Evolutionary conservation across 2,113 vertebrate species (phyloP).

Genomic region (Dryoscopus gambensis): DNA sequence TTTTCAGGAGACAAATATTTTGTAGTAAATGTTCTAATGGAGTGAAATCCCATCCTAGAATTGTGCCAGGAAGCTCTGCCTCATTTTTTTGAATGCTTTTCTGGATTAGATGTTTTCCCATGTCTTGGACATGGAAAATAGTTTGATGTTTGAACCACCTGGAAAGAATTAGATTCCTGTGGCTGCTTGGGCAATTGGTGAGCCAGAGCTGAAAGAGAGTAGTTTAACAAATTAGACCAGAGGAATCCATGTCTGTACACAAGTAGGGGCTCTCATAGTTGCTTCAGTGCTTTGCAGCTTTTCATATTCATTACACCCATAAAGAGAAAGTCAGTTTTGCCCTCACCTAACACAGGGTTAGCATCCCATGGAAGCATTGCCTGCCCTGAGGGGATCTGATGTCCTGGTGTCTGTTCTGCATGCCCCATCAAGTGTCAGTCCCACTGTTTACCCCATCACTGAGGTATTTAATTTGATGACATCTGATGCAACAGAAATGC

Average conservation of each 20-base stretch:
- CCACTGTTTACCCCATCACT: not conserved
- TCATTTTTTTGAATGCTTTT: slow-evolving; percentile 15
- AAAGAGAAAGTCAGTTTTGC: not conserved
- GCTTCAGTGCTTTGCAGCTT: not conserved
- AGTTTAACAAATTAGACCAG: not conserved
- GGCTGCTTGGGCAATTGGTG: not conserved
- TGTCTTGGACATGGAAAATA: not conserved
- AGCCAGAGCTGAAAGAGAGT: not conserved
- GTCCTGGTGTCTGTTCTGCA: not conserved
- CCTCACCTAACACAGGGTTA: not conserved
- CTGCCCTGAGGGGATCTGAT: not conserved
- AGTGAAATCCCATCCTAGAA: not conserved
- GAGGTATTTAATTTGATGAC: not conserved
- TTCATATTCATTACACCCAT: not conserved
- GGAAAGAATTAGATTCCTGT: slow-evolving; percentile 28
- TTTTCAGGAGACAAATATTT: not conserved
- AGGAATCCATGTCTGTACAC: not conserved
- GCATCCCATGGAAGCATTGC: not conserved
- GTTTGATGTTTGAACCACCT: slow-evolving; percentile 4
- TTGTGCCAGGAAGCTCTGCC: not conserved
- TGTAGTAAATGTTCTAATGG: not conserved
- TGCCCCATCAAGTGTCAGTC: not conserved
- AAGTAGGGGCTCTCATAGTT: not conserved
- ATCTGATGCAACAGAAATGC: not conserved
- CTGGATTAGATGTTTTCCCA: not conserved